phyloP scores from a whole-genome alignment of 2,888 invertebrate species.

The Phaedon cochleariae region DNA sequence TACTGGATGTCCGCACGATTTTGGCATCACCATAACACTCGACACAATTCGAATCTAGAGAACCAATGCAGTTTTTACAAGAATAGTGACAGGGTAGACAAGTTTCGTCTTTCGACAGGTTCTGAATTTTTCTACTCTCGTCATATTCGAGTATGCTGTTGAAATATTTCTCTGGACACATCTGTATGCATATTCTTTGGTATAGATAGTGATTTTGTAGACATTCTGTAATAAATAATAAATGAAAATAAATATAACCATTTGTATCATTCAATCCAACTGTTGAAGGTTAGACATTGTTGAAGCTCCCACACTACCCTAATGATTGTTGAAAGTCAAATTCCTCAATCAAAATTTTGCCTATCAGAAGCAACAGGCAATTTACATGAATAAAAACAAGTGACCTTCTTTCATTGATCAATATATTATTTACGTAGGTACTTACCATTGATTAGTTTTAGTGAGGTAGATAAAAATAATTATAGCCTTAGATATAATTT shows the following conservation, averaged over 20 bases:
- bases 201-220: slow-evolving; percentile 68
- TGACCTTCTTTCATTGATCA: no score
- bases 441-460: no score
- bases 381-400: no score
- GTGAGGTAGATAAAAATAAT: no score
- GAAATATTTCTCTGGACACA: slow-evolving; percentile 63
- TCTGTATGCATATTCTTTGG: slow-evolving; percentile 68
- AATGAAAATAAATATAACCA: background rate
- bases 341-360: no score
- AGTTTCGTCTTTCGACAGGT: slow-evolving; percentile 42
- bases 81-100: slow-evolving; percentile 79
- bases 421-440: no score
- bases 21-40: slow-evolving; percentile 74
- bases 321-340: no score
- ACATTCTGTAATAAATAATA: slow-evolving; percentile 69
- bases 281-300: no score
- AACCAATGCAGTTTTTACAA: slow-evolving; percentile 75
- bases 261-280: no score
- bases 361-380: no score
- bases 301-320: no score
- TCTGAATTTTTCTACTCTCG: slow-evolving; percentile 39
- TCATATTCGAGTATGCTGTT: slow-evolving; percentile 47
- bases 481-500: no score
- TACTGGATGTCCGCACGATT: slow-evolving; percentile 61
- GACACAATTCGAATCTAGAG: slow-evolving; percentile 74